Percentiles rank a stretch among this genome's conserved stretches.
Conservation (phyloP, 2,888 invertebrate species). For the Trichopoda pennipes region DNA sequence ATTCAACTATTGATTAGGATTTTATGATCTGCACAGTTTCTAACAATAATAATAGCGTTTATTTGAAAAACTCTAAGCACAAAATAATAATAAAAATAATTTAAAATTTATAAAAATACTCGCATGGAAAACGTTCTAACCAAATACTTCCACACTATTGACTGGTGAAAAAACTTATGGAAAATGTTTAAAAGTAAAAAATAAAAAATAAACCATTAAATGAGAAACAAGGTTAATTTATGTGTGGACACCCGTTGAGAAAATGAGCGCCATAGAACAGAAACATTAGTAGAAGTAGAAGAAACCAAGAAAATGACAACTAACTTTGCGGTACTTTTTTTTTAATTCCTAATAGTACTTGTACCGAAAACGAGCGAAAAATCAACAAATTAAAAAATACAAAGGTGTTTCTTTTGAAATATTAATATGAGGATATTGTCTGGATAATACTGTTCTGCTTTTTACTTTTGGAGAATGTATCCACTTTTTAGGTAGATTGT, state of each 20-base stretch:
- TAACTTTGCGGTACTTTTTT: background rate
- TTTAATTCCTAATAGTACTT: background rate
- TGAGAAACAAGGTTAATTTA: slow-evolving; percentile 51
- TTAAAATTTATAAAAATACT: background rate
- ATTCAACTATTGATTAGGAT: too few relatives aligned
- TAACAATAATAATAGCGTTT: too few relatives aligned
- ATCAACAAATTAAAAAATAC: too few relatives aligned
- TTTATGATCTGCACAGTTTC: too few relatives aligned
- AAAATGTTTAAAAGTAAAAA: slow-evolving; percentile 25
- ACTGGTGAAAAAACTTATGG: slow-evolving; percentile 11
- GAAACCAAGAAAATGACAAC: background rate
- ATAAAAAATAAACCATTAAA: slow-evolving; percentile 48
- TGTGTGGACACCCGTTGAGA: slow-evolving; percentile 5
- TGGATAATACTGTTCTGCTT: too few relatives aligned
- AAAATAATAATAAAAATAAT: slow-evolving; percentile 28
- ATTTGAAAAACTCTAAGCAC: too few relatives aligned
- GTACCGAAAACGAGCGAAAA: too few relatives aligned
- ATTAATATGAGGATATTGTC: too few relatives aligned
- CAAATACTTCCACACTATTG: slow-evolving; percentile 13
- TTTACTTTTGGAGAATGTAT: too few relatives aligned
- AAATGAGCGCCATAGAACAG: background rate
- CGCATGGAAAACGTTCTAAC: background rate
- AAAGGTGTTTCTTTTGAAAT: too few relatives aligned
- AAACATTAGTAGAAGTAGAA: too few relatives aligned
- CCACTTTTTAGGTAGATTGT: too few relatives aligned